Percentiles rank a stretch among this genome's conserved stretches.
phyloP scores from a whole-genome alignment of 2,888 invertebrate species.

The Lasioglossum calceatum region DNA sequence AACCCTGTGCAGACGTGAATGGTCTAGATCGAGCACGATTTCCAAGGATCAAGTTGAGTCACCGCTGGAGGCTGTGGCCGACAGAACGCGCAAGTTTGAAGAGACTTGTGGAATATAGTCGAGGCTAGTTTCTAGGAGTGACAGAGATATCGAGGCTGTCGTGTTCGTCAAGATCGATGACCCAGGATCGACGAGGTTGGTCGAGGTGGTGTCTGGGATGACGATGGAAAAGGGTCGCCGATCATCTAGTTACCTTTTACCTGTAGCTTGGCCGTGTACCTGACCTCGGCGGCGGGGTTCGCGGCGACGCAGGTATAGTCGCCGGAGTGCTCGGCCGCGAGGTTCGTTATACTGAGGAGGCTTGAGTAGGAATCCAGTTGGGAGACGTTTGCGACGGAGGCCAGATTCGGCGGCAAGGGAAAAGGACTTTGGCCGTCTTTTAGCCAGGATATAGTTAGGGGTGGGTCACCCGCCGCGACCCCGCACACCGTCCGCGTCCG shows the following conservation, averaged over 20 bases:
- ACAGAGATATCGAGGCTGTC: neutral
- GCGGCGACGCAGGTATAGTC: constrained; percentile 92
- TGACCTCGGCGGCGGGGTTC: constrained; percentile 92
- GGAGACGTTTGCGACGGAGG: constrained; percentile 88
- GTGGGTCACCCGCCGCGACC: constrained; percentile 92
- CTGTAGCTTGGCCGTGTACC: constrained; percentile 92
- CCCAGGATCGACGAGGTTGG: constrained; percentile 1
- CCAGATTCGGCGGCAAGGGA: constrained; percentile 88
- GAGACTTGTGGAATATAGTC: neutral
- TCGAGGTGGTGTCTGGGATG: constrained; percentile 38
- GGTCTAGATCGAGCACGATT: neutral
- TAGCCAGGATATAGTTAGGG: constrained; percentile 92
- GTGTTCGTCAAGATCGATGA: constrained; percentile 53
- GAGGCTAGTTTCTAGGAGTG: neutral
- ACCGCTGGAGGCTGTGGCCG: neutral
- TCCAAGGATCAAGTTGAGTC: neutral
- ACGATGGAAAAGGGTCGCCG: constrained; percentile 75
- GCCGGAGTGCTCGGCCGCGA: constrained; percentile 90
- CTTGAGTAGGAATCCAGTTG: constrained; percentile 91
- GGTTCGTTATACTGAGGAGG: constrained; percentile 91
- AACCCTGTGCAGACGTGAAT: neutral
- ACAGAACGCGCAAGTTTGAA: neutral
- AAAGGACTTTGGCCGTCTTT: constrained; percentile 89
- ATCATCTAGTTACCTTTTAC: constrained; percentile 90
- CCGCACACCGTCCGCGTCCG: constrained; percentile 93